phyloP scores from a whole-genome alignment of 2,888 invertebrate species.

The Ryuthela nishihirai region DNA sequence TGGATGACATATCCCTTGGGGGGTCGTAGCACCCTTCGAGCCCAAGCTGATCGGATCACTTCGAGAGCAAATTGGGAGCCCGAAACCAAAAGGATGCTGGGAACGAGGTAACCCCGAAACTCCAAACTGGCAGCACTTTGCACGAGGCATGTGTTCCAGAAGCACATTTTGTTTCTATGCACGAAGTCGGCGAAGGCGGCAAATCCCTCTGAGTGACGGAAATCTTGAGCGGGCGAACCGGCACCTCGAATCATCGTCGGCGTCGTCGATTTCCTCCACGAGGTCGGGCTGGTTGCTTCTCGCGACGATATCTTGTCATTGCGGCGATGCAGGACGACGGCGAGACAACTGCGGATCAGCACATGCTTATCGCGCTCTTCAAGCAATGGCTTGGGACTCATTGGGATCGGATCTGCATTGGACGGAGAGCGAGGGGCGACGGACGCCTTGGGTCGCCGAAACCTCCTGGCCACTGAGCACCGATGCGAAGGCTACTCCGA shows the following conservation, averaged over 20 bases:
- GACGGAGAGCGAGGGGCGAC: too few species aligned
- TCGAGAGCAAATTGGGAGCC: conserved; percentile 86
- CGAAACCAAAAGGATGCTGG: conserved; percentile 74
- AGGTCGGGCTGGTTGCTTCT: too few species aligned
- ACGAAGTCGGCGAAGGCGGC: conserved; percentile 66
- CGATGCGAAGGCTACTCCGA: too few species aligned
- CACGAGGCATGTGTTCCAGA: conserved; percentile 84
- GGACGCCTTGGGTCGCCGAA: too few species aligned
- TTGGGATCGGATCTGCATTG: too few species aligned
- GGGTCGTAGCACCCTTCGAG: conserved; percentile 84
- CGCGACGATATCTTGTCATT: too few species aligned
- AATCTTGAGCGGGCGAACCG: too few species aligned
- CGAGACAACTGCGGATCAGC: conserved; percentile 17
- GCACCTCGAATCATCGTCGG: too few species aligned
- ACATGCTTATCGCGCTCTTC: conserved; percentile 8
- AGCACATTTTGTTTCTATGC: conserved; percentile 86
- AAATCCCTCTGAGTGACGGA: too few species aligned
- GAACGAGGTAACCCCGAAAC: conserved; percentile 86
- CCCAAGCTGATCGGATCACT: conserved; percentile 82
- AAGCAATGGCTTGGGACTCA: too few species aligned
- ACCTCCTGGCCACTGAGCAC: too few species aligned
- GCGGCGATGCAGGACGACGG: conserved; percentile 15
- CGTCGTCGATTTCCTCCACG: too few species aligned
- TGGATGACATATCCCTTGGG: conserved; percentile 90
- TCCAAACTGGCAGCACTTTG: conserved; percentile 66